phyloP scores from a whole-genome alignment of 2,113 vertebrate genomes.

The Paratilapia polleni region DNA sequence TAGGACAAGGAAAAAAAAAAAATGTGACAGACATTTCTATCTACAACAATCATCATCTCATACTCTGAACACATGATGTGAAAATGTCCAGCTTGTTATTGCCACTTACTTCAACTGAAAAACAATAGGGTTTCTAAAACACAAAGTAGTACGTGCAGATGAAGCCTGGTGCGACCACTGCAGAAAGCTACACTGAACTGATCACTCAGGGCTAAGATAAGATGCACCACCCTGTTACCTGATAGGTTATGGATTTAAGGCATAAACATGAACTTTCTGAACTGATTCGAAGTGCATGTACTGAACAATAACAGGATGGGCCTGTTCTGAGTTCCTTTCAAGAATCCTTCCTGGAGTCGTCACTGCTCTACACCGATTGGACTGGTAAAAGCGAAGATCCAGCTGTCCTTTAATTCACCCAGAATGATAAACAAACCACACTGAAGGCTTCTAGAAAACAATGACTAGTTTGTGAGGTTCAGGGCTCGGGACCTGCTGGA shows the following conservation, averaged over 20 bases:
- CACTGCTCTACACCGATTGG: neutral
- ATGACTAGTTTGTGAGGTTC: neutral
- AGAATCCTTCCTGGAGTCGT: neutral
- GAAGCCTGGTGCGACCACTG: neutral
- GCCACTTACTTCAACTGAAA: constrained; percentile 11
- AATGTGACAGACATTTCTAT: neutral
- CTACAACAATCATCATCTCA: neutral
- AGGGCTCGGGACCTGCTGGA: neutral
- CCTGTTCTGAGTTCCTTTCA: neutral
- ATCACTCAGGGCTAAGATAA: constrained; percentile 3
- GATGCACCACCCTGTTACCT: neutral
- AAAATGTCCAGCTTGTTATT: constrained; percentile 33
- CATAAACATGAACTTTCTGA: constrained; percentile 50
- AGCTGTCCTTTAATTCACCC: neutral
- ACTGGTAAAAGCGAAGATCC: neutral
- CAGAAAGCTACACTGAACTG: neutral
- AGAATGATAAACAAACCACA: neutral
- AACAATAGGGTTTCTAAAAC: neutral
- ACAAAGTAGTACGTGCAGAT: neutral
- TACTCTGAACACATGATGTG: constrained; percentile 14
- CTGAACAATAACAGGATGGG: constrained; percentile 13
- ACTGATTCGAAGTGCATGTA: constrained; percentile 41
- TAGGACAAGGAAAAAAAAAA: constrained; percentile 3
- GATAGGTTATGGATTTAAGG: constrained; percentile 54
- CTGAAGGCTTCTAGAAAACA: neutral